Percentiles rank a stretch among this genome's conserved stretches.
Evolutionary conservation across 2,113 vertebrate species (phyloP).

Genomic region (Alethe diademata): DNA sequence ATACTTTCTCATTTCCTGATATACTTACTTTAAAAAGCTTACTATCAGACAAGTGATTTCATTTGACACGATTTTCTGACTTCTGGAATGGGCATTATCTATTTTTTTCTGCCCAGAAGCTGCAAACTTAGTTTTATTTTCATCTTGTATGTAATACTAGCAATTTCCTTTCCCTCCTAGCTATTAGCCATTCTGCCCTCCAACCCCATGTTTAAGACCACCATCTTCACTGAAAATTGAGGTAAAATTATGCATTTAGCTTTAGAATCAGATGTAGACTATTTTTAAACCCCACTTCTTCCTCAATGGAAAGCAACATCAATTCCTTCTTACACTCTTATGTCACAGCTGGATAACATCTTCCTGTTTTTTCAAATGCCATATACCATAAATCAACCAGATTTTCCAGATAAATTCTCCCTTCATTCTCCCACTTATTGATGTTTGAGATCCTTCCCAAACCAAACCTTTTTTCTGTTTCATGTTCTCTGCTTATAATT

Average conservation of each 20-base stretch:
- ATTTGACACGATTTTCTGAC: background rate
- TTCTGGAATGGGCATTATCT: background rate
- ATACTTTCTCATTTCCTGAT: background rate
- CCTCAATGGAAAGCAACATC: background rate
- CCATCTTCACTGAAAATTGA: background rate
- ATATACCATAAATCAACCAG: background rate
- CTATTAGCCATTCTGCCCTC: background rate
- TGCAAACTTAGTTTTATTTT: background rate
- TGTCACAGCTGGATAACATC: background rate
- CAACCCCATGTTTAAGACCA: background rate
- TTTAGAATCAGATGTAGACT: background rate
- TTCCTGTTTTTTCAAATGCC: background rate
- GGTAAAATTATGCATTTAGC: background rate
- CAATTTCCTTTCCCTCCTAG: background rate
- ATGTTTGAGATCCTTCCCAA: background rate
- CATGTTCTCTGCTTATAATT: background rate
- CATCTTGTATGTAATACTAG: background rate
- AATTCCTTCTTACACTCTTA: background rate
- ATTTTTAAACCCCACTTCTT: background rate
- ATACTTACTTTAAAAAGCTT: background rate
- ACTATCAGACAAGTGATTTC: background rate
- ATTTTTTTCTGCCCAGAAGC: background rate
- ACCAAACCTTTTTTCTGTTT: background rate
- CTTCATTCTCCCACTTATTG: background rate
- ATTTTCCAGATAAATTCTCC: background rate